Percentiles rank a stretch among this genome's conserved stretches.
Evolutionary conservation across 2,888 invertebrate species (phyloP).

Genomic region (Micoletzkya japonica): DNA sequence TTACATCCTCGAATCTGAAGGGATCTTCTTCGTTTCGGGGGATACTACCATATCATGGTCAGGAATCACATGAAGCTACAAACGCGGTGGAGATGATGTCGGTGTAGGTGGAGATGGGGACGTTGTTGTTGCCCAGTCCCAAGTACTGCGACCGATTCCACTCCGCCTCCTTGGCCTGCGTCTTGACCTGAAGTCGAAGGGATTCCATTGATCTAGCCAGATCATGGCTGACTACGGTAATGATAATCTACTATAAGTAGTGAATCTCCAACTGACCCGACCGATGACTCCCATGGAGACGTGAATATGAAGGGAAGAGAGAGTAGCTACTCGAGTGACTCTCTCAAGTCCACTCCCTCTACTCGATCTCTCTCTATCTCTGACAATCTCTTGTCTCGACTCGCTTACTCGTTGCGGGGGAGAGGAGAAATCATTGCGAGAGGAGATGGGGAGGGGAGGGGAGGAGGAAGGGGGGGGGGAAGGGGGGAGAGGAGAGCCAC

Average conservation of each 20-base stretch:
- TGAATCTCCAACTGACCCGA: neutral
- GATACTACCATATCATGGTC: neutral
- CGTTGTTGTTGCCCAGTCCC: too few relatives aligned
- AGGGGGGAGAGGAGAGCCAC: neutral
- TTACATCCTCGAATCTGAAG: slow-evolving; percentile 32
- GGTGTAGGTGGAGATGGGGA: slow-evolving; percentile 40
- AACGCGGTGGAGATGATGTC: slow-evolving; percentile 46
- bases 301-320: too few relatives aligned
- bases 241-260: neutral
- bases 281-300: neutral
- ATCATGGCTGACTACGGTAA: neutral
- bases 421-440: neutral
- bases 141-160: slow-evolving; percentile 6
- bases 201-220: neutral
- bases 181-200: slow-evolving; percentile 5
- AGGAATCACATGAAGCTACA: slow-evolving; percentile 25
- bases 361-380: neutral
- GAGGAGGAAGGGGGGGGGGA: neutral
- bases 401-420: neutral
- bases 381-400: slow-evolving; percentile 8
- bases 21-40: neutral
- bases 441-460: neutral
- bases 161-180: slow-evolving; percentile 5
- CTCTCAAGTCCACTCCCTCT: slow-evolving; percentile 1
- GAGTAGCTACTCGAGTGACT: neutral